These are phyloP conservation scores for Orientallactaga bullata DNA, from an alignment of 2,113 vertebrate species.

Conservation along the genomic window DNA sequence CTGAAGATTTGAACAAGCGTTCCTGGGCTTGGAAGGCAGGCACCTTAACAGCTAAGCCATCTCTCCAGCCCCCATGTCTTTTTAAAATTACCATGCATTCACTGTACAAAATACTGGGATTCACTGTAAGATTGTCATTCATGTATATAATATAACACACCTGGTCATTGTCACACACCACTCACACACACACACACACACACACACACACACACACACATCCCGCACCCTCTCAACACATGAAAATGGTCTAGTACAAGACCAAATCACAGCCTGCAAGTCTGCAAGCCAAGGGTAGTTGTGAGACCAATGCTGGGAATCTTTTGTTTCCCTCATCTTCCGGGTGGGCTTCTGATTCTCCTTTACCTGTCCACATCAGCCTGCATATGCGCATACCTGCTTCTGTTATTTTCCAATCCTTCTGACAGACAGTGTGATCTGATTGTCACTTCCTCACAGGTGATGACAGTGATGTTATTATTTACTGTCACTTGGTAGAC, in stretches of 20 bases:
- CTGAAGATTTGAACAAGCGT: too few species aligned
- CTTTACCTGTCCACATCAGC: neutral
- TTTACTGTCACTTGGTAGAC: slow-evolving; percentile 29
- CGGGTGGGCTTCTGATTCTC: neutral
- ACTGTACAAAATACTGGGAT: neutral
- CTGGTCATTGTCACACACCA: neutral
- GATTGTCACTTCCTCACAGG: neutral
- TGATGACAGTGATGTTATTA: slow-evolving; percentile 36
- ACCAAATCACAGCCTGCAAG: neutral
- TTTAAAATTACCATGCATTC: neutral
- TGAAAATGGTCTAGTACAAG: neutral
- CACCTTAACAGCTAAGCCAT: too few species aligned
- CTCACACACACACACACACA: neutral
- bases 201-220: too few species aligned
- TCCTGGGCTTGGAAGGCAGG: too few species aligned
- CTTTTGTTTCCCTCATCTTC: neutral
- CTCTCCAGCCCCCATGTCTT: neutral
- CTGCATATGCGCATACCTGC: neutral
- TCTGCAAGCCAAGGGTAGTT: neutral
- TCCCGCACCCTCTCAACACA: neutral
- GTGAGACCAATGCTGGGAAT: neutral
- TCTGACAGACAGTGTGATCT: neutral
- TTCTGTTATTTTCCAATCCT: neutral
- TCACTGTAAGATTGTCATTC: neutral
- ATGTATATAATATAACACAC: neutral